A percentile compares a stretch with the other conserved stretches of the same genome.
These are phyloP conservation scores for Ctenosaura bakeri DNA, from an alignment of 2,797 vertebrate species.

Conservation along the genomic window DNA sequence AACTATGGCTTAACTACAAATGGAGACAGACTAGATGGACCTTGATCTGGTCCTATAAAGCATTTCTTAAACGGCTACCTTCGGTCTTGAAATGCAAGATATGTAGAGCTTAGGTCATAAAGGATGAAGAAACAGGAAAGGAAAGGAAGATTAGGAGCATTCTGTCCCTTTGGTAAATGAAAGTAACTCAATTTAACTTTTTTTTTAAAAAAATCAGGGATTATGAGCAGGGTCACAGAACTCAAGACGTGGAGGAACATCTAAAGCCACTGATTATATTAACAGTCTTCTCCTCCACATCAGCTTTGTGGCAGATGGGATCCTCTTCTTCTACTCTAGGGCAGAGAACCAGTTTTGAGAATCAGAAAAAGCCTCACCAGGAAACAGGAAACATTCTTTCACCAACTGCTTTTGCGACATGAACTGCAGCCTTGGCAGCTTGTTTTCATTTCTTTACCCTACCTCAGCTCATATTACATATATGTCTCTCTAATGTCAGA, in stretches of 20 bases:
- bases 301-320: not conserved
- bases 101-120: too few species aligned
- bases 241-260: not conserved
- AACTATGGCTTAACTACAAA: not conserved
- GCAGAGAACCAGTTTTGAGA: not conserved
- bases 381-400: not conserved
- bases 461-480: too few species aligned
- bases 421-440: not conserved
- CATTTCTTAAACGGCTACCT: not conserved
- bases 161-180: not conserved
- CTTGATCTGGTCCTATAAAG: not conserved
- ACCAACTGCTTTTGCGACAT: not conserved
- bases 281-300: not conserved
- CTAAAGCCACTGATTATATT: not conserved
- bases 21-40: not conserved
- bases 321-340: too few species aligned
- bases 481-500: conserved; percentile 46
- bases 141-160: not conserved
- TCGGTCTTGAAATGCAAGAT: not conserved
- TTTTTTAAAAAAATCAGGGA: not conserved
- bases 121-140: too few species aligned
- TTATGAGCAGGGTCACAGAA: not conserved
- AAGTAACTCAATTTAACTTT: not conserved
- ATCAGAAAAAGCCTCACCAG: not conserved
- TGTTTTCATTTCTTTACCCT: too few species aligned